Base-by-base conservation (phyloP, 1,140 invertebrate species). In the Leptoteleia sp. region DNA sequence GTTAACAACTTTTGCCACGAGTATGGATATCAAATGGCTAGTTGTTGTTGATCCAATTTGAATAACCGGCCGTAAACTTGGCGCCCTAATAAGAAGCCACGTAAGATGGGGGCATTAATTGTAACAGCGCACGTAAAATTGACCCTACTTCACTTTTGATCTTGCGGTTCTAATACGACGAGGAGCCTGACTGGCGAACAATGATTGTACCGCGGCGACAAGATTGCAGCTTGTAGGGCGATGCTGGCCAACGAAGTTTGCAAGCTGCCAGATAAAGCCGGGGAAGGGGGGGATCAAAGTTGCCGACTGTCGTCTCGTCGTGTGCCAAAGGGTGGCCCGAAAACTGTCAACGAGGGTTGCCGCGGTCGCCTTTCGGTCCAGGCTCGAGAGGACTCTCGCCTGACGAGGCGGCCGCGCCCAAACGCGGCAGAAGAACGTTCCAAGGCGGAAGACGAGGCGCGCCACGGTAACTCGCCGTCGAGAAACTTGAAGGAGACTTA, bases 401-500 rank as follows among this genome's bases (percentile, higher is more conserved):
- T n/a, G n/a, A n/a, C n/a, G n/a, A n/a, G n/a, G n/a, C n/a, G n/a
- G n/a, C n/a, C n/a, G n/a, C n/a, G n/a, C n/a, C n/a, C n/a, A n/a
- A n/a, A n/a, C n/a, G n/a, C n/a, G n/a, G n/a, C n/a, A n/a, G n/a
- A n/a, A n/a, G n/a, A n/a, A n/a, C n/a, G n/a, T n/a, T n/a, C n/a
- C n/a, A n/a, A n/a, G n/a, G n/a, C n/a, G 27, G 37, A n/a, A 42
- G 52, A 55, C 40, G 52, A 33, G 59, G 42, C 33, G 11, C 42
- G 57, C 52, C 43, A 70, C 54, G 43, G 80, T 82, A 83, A 87
- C 84, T 81, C 77, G 67, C 81, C 73, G 82, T 77, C 55, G 76
- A 83, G 81, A 79, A 84, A 86, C 82, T 87, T 85, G 84, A 81
- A 67, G 80, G 79, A 76, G 83, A 76, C 73, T 83, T 83, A 81